Evolutionary conservation across 1,140 invertebrate genomes (phyloP).

Genomic region (Melitaea cinxia): DNA sequence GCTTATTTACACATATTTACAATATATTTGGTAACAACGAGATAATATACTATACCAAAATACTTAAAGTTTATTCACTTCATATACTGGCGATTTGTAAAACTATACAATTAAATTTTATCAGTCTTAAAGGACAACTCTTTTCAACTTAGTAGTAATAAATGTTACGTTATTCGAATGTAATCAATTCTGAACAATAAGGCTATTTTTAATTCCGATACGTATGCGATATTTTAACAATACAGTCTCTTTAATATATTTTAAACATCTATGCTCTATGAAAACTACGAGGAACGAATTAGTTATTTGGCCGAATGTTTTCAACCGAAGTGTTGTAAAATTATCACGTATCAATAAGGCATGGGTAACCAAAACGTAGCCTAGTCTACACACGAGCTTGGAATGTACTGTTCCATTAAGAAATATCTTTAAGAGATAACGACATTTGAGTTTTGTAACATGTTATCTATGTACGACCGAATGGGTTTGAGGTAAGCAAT

Average conservation of each 20-base stretch:
- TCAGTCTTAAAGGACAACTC: constrained; percentile 75
- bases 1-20: constrained; percentile 63
- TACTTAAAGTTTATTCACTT: constrained; percentile 57
- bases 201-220: constrained; percentile 50
- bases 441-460: constrained; percentile 53
- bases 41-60: constrained; percentile 77
- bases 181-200: constrained; percentile 42
- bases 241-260: constrained; percentile 63
- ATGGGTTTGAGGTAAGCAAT: constrained; percentile 77
- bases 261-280: constrained; percentile 45
- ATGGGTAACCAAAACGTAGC: constrained; percentile 66
- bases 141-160: constrained; percentile 30
- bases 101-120: constrained; percentile 57
- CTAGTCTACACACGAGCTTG: constrained; percentile 72
- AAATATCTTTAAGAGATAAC: constrained; percentile 72
- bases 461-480: constrained; percentile 70
- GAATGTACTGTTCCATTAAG: constrained; percentile 77
- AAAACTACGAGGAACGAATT: constrained; percentile 50
- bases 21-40: constrained; percentile 81
- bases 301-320: constrained; percentile 54
- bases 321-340: constrained; percentile 46
- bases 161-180: constrained; percentile 21
- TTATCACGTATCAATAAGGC: constrained; percentile 71
- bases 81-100: constrained; percentile 69
- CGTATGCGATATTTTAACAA: constrained; percentile 50